Percentiles rank a stretch among this genome's conserved stretches.
Conservation (phyloP, 2,888 invertebrate species). For the Temnothorax rugatulus region DNA sequence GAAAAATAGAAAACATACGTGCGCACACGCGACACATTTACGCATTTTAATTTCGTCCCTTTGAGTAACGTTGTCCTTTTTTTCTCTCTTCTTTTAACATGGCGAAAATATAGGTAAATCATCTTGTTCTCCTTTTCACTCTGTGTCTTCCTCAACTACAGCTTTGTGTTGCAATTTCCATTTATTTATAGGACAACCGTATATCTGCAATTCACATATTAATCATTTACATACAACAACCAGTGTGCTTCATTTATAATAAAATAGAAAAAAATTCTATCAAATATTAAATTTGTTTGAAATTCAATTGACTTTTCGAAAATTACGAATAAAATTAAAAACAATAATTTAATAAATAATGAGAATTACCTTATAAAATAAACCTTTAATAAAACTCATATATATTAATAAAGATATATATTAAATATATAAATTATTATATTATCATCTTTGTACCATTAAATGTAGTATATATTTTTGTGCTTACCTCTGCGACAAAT, state of each 20-base stretch:
- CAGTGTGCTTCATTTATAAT: neutral
- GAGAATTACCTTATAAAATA: no score
- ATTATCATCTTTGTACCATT: neutral
- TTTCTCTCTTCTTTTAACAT: neutral
- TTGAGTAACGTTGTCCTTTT: neutral
- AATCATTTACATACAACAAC: neutral
- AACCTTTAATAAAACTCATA: neutral
- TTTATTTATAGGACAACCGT: slow-evolving; percentile 67
- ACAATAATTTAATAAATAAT: neutral
- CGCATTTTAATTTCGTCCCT: neutral
- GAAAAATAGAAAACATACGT: neutral
- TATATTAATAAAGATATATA: neutral
- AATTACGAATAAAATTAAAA: neutral
- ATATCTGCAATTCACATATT: slow-evolving; percentile 73
- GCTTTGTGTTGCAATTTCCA: slow-evolving; percentile 76
- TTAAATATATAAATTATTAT: neutral
- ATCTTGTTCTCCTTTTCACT: neutral
- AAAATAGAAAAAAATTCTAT: neutral
- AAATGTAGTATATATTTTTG: neutral
- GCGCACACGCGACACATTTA: neutral
- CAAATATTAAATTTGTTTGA: neutral
- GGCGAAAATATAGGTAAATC: neutral
- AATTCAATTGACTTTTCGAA: neutral
- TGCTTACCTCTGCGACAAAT: slow-evolving; percentile 87
- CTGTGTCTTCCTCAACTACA: slow-evolving; percentile 24